Evolutionary conservation across 1,140 invertebrate genomes (phyloP), one percentile per base, ranked within the genome.

Genomic region (Microplitis demolitor): DNA sequence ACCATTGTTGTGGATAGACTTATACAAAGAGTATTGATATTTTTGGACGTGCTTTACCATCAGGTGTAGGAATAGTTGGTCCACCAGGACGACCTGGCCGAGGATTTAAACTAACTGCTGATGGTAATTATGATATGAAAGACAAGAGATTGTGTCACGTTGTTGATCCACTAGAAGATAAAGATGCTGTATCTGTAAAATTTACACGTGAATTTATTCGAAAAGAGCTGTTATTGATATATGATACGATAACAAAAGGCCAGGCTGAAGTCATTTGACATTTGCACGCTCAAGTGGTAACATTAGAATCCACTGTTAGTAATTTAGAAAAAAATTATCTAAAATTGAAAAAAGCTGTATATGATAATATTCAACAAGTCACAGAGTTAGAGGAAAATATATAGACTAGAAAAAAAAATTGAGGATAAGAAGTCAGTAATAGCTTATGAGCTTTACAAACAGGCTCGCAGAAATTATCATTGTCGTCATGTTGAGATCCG

Each of bases 61-160:
- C 34, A 13, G 31, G 39, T 66, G 37, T n/a, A 39, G 37, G 39
- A 13, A 54, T 11, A 34, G 16, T 11, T 3, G 51, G 34, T 16
- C 35, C 9, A 64, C 53, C 45, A 33, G 74, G 66, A n/a, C 66
- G 70, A 13, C 73, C 63, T 13, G 69, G 56, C 1, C 34, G 45
- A 6, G 73, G 69, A 62, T 74, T 71, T 13, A 71, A 74, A 14
- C 63, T 66, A 9, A 74, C 69, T 5, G 1, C 64, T 35, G 39
- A 64, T 63, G 64, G 64, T 61, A 14, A 71, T 35, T 71, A 71
- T 39, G 69, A 71, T 56, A 53, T 74, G 58, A 56, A 71, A 3
- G 6, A 31, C 2, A 71, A 67, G 66, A 62, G 73, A 58, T 35
- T 74, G 39, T 62, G 69, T 54, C 71, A 74, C 37, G 56, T 74